Base-by-base conservation (phyloP, 2,797 vertebrate species). In the Tamandua tetradactyla region DNA sequence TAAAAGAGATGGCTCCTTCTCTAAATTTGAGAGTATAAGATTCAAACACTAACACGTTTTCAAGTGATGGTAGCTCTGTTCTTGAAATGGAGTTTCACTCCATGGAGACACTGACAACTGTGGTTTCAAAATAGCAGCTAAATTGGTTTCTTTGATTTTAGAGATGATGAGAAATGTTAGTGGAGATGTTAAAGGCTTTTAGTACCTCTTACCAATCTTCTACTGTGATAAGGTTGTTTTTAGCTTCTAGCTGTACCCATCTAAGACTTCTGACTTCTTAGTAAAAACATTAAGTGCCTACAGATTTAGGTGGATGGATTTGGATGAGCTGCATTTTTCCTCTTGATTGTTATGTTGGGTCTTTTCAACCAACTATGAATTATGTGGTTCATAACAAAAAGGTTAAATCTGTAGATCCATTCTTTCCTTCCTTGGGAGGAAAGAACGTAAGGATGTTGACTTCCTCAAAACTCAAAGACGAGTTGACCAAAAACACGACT, bases 131-230 rank as follows among this genome's bases (percentile, higher is more conserved):
- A 91, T 68, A 18, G 22, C 64, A 84, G 52, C 49, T 40, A 78
- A 61, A 82, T 18, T 20, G 75, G 80, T 84, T 61, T 74, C 52
- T 88, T 90, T 93, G 74, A 89, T 94, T 74, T 91, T 49, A 84
- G 30, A 69, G 40, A 62, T 32, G 32, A 64, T 27, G n/a, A 92
- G 44, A 87, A 66, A 72, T 82, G 57, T 61, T 75, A 8, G 5
- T 37, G 49, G 84, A 74, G 47, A 23, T 78, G 30, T 61, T 75
- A 55, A 57, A 85, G 49, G 7, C 62, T 92, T 76, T 95, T 32
- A 49, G 44, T 71, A 32, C 25, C 79, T 94, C 61, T 49, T 14
- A 35, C 68, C 42, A 87, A 47, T 52, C 30, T 75, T 95, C 49
- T 4, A 40, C 55, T 94, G 80, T 62, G 49, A 86, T 84, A 23